Conservation (phyloP, 2,113 vertebrate genomes). For the Potamarius usumacintae region DNA sequence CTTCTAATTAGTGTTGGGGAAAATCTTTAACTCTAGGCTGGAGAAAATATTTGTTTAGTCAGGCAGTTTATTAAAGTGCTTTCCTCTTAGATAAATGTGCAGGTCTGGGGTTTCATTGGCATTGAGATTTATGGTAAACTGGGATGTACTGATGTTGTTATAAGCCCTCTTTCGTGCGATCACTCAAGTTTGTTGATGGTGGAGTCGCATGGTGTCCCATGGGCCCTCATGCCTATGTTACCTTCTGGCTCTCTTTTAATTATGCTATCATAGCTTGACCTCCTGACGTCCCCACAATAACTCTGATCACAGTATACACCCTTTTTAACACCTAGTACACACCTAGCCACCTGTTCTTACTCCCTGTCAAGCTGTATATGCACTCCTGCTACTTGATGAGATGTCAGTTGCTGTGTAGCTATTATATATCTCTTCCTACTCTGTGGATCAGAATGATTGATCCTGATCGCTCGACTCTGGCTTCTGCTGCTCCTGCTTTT, state of each 20-base stretch:
- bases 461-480: neutral
- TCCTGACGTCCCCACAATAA: neutral
- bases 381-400: neutral
- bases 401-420: neutral
- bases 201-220: neutral
- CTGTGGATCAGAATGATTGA: neutral
- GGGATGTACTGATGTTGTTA: neutral
- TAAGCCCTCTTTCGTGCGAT: neutral
- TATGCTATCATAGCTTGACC: neutral
- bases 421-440: neutral
- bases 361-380: neutral
- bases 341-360: conserved; percentile 15
- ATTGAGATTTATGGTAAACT: neutral
- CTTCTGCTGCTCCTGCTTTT: neutral
- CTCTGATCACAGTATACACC: neutral
- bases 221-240: conserved; percentile 14
- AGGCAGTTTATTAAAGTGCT: neutral
- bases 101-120: neutral
- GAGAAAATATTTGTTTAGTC: neutral
- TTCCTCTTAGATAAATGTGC: neutral
- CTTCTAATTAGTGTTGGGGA: neutral
- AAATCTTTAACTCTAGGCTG: neutral
- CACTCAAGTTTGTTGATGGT: neutral
- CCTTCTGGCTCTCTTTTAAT: conserved; percentile 17
- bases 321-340: neutral